These are phyloP conservation scores for Orthonevra nobilis DNA, from an alignment of 2,888 invertebrate species.

Conservation along the genomic window DNA sequence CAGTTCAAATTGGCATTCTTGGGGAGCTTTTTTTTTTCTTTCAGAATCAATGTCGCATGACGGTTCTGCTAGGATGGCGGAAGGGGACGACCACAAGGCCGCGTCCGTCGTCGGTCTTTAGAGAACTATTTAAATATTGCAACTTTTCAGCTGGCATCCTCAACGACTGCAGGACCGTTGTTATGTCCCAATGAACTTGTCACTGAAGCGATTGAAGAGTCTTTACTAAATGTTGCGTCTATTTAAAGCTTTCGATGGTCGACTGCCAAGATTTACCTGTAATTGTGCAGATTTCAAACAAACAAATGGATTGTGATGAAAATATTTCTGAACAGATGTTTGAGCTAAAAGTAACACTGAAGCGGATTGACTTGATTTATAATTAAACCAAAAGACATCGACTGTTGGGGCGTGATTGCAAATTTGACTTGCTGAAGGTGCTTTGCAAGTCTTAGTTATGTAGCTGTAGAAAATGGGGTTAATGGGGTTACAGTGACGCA, in stretches of 20 bases:
- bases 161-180: not conserved
- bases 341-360: conserved; percentile 16
- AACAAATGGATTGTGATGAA: conserved; percentile 25
- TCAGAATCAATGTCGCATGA: conserved; percentile 17
- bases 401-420: conserved; percentile 16
- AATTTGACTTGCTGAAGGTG: too few relatives aligned
- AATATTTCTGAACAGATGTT: conserved; percentile 25
- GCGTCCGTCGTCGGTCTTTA: not conserved
- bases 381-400: conserved; percentile 7
- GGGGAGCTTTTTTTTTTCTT: not conserved
- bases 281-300: not conserved
- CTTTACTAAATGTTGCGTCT: not conserved
- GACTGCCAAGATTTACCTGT: conserved; percentile 15
- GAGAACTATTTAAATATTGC: conserved; percentile 3
- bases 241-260: not conserved
- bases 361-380: conserved; percentile 33
- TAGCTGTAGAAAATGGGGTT: too few relatives aligned
- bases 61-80: too few relatives aligned
- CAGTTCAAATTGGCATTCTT: conserved; percentile 7
- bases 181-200: conserved; percentile 23
- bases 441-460: too few relatives aligned
- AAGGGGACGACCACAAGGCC: not conserved
- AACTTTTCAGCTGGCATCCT: not conserved
- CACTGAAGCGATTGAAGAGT: not conserved
- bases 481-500: too few relatives aligned